Evolutionary conservation across 2,797 vertebrate genomes (phyloP).

Genomic region (Enteromius unitaeniatus): DNA sequence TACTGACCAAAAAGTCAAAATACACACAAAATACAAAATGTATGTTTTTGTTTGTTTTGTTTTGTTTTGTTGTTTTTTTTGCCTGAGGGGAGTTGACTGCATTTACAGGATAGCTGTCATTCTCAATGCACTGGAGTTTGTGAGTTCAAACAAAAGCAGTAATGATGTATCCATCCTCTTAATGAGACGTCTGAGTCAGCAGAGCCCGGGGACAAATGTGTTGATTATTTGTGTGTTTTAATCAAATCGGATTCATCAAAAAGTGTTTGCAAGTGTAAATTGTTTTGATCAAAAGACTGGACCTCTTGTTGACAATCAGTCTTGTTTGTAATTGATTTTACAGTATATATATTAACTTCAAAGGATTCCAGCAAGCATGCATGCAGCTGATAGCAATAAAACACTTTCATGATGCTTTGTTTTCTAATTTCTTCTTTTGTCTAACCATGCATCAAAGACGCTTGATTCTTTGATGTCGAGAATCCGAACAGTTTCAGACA

Average conservation of each 20-base stretch:
- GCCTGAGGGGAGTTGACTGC: not conserved
- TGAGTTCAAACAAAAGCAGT: not conserved
- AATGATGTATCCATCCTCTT: not conserved
- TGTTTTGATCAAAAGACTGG: constrained; percentile 51
- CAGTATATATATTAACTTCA: constrained; percentile 37
- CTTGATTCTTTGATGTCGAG: constrained; percentile 14
- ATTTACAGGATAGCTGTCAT: constrained; percentile 19
- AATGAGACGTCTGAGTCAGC: constrained; percentile 6
- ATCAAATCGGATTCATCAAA: constrained; percentile 68
- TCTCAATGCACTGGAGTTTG: constrained; percentile 2
- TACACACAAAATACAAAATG: not conserved
- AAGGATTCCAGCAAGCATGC: constrained; percentile 16
- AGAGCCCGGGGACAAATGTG: constrained; percentile 19
- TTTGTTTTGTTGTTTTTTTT: too few relatives aligned
- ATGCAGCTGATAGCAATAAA: constrained; percentile 46
- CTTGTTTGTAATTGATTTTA: constrained; percentile 31
- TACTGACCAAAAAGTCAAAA: not conserved
- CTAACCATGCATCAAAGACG: constrained; percentile 44
- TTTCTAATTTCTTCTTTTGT: constrained; percentile 28
- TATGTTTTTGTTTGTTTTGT: too few relatives aligned
- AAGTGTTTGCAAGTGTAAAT: constrained; percentile 64
- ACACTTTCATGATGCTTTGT: constrained; percentile 38
- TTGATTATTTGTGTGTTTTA: constrained; percentile 64
- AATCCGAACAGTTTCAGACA: constrained; percentile 5
- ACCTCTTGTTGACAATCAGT: constrained; percentile 3